phyloP scores from a whole-genome alignment of 2,797 vertebrate species.

The Pyrocephalus nanus region DNA sequence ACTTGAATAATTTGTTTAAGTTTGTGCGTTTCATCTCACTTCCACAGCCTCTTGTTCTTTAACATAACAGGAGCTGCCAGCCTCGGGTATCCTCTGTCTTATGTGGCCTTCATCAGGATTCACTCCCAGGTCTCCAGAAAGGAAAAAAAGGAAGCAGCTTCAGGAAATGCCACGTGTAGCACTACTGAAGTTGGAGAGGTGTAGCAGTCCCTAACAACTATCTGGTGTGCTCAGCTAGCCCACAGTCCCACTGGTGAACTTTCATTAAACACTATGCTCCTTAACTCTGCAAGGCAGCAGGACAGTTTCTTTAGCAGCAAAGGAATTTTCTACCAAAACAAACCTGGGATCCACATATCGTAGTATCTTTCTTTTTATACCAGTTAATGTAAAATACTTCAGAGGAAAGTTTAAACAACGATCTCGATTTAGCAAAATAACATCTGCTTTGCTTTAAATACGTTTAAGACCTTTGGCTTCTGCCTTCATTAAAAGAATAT shows the following conservation, averaged over 20 bases:
- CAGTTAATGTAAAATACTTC: background rate
- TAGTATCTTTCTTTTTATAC: background rate
- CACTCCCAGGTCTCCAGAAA: background rate
- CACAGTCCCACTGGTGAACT: background rate
- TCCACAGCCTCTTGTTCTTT: background rate
- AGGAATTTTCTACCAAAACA: slow-evolving; percentile 30
- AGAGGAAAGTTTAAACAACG: background rate
- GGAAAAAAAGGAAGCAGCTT: background rate
- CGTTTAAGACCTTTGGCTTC: background rate
- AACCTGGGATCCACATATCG: background rate
- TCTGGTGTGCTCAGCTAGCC: background rate
- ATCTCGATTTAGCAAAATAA: slow-evolving; percentile 25
- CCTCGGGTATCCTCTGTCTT: background rate
- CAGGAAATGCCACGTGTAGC: background rate
- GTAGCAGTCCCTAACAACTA: background rate
- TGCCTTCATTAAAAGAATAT: background rate
- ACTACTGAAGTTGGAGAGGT: background rate
- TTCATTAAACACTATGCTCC: background rate
- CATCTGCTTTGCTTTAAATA: slow-evolving; percentile 32
- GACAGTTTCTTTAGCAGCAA: background rate
- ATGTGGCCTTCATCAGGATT: background rate
- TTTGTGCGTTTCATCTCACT: background rate
- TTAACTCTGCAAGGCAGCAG: background rate
- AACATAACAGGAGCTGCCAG: background rate
- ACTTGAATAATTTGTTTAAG: background rate